phyloP scores from a whole-genome alignment of 2,797 vertebrate genomes.

The Silurus aristotelis region DNA sequence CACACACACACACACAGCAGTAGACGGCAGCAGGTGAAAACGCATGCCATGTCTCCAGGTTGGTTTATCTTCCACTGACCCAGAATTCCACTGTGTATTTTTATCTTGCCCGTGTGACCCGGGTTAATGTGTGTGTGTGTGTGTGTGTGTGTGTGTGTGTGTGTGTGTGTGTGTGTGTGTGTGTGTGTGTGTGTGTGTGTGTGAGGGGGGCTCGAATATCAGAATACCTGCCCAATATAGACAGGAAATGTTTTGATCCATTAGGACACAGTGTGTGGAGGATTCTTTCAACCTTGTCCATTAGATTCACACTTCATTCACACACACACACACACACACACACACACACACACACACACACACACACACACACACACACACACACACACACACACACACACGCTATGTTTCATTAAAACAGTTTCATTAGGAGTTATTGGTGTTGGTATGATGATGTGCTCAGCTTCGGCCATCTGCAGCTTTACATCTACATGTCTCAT shows the following conservation, averaged over 20 bases:
- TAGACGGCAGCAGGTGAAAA: conserved; percentile 77
- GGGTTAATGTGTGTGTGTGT: conserved; percentile 45
- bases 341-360: background rate
- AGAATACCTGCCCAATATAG: background rate
- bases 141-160: conserved; percentile 19
- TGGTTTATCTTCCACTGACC: conserved; percentile 60
- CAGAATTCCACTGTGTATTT: conserved; percentile 59
- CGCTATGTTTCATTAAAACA: too few species aligned
- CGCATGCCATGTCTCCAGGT: conserved; percentile 54
- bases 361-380: background rate
- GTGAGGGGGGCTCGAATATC: conserved; percentile 1
- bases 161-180: conserved; percentile 43
- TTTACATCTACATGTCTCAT: background rate
- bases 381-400: background rate
- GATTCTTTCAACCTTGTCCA: background rate
- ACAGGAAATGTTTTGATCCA: conserved; percentile 32
- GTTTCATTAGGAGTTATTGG: background rate
- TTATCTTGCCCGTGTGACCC: conserved; percentile 51
- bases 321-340: background rate
- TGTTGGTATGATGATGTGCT: background rate
- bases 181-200: conserved; percentile 47
- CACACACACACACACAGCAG: conserved; percentile 50
- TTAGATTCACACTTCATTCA: background rate
- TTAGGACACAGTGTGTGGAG: background rate
- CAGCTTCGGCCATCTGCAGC: background rate